Base-by-base conservation (phyloP, 2,797 vertebrate species). In the Tapirus indicus region DNA sequence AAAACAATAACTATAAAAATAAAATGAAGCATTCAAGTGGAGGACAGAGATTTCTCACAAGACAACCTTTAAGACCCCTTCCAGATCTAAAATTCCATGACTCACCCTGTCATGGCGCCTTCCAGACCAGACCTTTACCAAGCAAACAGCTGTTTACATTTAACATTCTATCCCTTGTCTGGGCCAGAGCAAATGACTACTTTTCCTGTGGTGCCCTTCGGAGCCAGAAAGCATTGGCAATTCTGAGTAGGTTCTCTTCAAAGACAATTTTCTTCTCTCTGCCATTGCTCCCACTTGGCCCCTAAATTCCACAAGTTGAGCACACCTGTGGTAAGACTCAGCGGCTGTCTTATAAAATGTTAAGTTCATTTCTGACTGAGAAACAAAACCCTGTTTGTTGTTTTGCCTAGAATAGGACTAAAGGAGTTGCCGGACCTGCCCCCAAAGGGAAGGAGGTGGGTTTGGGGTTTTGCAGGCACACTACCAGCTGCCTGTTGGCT, bases 1-100 rank as follows among this genome's bases (percentile, higher is more conserved):
- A 47, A 69, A 94, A 77, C 10, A 77, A 27, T 58, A 84, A 84
- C 71, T 38, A 9, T 23, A 38, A 69, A 86, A 62, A 52, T 29
- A 44, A 69, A 92, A 68, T 6, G 80, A 94, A 83, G 44, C 21
- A 32, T 38, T 77, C 44, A 78, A 52, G 75, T 18, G 29, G 35
- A 84, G 23, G 58, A 21, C 35, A 41, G 79, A 93, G 92, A 80
- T 85, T 88, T 95, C 93, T 79, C 71, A 68, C 71, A 56, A 54
- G 66, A 35, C 77, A 66, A 32, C 14, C n/a, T 68, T 32, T 10
- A 56, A 82, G 62, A 88, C 35, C 54, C 29, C 17, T 32, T 47
- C 54, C 94, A 88, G 72, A 54, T 44, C 41, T 56, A 7, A 44
- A 74, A 27, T 54, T 11, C 52, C 29, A 10, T 54, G 77, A 82